phyloP scores from a whole-genome alignment of 2,888 invertebrate species.

The Ochlodes sylvanus region DNA sequence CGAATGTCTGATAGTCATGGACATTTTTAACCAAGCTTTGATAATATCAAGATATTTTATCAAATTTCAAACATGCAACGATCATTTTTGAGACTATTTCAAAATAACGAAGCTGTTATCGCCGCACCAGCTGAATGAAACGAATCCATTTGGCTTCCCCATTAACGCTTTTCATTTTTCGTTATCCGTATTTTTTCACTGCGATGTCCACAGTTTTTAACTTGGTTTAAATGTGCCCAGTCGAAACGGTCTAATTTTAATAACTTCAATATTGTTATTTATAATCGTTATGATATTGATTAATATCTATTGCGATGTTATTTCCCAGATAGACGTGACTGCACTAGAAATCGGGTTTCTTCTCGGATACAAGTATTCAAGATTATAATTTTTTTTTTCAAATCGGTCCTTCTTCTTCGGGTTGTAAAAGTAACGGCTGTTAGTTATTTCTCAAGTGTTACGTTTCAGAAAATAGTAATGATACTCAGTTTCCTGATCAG shows the following conservation, averaged over 20 bases:
- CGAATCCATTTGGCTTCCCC: constrained; percentile 1
- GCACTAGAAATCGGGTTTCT: background rate
- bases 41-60: too few relatives aligned
- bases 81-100: background rate
- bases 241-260: background rate
- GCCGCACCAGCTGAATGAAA: background rate
- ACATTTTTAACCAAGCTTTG: too few relatives aligned
- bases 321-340: constrained; percentile 3
- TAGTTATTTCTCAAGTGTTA: too few relatives aligned
- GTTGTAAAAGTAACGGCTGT: too few relatives aligned
- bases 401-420: background rate
- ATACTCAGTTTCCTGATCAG: too few relatives aligned
- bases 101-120: background rate
- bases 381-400: background rate
- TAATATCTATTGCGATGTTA: constrained; percentile 4
- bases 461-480: too few relatives aligned
- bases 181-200: background rate
- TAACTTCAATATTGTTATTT: background rate
- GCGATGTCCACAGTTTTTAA: constrained; percentile 1
- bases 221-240: background rate
- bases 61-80: too few relatives aligned
- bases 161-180: constrained; percentile 5
- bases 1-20: too few relatives aligned
- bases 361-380: background rate
- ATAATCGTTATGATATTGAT: constrained; percentile 7